These are phyloP conservation scores for Lordiphosa stackelbergi DNA, from an alignment of 1,140 invertebrate genomes.

Conservation along the genomic window DNA sequence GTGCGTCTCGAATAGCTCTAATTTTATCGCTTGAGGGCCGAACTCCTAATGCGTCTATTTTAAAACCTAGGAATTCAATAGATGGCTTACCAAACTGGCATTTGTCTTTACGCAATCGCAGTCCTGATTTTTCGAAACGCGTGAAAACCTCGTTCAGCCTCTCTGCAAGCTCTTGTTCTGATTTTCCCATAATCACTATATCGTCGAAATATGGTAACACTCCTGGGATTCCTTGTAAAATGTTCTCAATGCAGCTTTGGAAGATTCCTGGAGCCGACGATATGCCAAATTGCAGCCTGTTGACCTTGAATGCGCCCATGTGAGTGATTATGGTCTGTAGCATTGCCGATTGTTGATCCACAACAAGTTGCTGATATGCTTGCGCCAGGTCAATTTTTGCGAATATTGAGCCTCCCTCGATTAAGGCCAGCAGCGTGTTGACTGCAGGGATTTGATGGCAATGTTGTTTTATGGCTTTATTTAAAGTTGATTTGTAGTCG, in stretches of 20 bases:
- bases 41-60: background rate
- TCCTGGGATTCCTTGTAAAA: background rate
- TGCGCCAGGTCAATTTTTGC: constrained; percentile 4
- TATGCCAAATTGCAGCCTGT: background rate
- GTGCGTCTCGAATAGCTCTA: too few relatives aligned
- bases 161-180: background rate
- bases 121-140: background rate
- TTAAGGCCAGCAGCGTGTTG: constrained; percentile 1
- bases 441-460: constrained; percentile 4
- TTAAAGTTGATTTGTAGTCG: too few relatives aligned
- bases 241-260: background rate
- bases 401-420: constrained; percentile 6
- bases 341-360: background rate
- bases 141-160: background rate
- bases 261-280: constrained; percentile 1
- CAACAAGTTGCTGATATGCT: constrained; percentile 1
- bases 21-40: too few relatives aligned
- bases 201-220: constrained; percentile 1
- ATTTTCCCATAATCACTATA: constrained; percentile 1
- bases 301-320: constrained; percentile 9
- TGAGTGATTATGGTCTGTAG: background rate
- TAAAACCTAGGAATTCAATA: background rate
- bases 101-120: constrained; percentile 1
- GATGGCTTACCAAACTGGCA: background rate
- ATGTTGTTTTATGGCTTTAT: background rate